These are phyloP conservation scores for Lobophora halterata DNA, from an alignment of 2,888 invertebrate genomes.

Conservation along the genomic window DNA sequence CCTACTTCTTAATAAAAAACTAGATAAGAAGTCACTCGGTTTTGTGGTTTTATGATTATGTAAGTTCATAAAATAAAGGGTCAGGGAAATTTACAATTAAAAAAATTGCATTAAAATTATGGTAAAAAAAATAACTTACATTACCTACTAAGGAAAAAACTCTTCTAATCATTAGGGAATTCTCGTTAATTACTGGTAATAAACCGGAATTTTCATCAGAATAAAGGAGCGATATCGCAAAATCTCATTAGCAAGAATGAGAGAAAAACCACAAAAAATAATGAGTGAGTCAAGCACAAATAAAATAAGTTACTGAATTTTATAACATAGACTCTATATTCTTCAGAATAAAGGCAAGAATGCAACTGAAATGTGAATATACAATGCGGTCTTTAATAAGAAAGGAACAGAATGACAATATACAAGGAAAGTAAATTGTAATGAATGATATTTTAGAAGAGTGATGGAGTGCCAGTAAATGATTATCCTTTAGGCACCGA, in stretches of 20 bases:
- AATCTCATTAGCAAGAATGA: conserved; percentile 61
- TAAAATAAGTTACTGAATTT: conserved; percentile 2
- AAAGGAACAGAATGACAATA: conserved; percentile 24
- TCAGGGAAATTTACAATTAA: no score
- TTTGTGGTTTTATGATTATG: no score
- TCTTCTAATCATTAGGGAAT: no score
- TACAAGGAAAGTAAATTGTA: conserved; percentile 26
- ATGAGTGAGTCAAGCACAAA: conserved; percentile 47
- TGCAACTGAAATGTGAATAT: not conserved
- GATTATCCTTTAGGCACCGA: no score
- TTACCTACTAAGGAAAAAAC: no score
- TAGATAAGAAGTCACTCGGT: no score
- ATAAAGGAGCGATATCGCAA: conserved; percentile 45
- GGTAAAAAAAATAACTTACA: no score
- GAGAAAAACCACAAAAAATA: conserved; percentile 61
- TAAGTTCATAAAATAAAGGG: no score
- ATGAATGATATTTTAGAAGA: conserved; percentile 25
- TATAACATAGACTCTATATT: conserved; percentile 17
- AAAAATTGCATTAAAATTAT: no score
- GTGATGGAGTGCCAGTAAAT: conserved; percentile 18
- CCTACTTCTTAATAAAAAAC: no score
- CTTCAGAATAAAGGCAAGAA: conserved; percentile 1
- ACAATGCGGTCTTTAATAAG: conserved; percentile 31
- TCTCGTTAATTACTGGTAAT: conserved; percentile 47
- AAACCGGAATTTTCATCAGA: conserved; percentile 45